Base-by-base conservation (phyloP, 2,888 invertebrate species). In the Neuroscelio doddi region DNA sequence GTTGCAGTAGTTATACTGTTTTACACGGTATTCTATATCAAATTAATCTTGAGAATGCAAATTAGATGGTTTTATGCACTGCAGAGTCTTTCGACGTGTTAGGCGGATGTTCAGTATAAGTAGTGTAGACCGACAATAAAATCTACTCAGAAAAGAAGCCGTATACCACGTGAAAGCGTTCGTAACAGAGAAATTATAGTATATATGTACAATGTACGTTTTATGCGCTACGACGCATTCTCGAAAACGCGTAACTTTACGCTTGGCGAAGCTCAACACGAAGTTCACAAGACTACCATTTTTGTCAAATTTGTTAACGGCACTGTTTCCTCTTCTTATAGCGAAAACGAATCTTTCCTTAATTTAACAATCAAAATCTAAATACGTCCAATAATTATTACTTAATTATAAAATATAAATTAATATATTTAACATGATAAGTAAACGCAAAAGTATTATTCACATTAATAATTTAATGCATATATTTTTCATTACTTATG, bases 221-320 rank as follows among this genome's bases (percentile, higher is more conserved):
- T 8, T 51, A 59, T 14, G 51, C 29, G 41, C 34, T 21, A 34
- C 38, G 51, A 51, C 51, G 27, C 52, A 52, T 52, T 39, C 46
- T 59, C 46, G 38, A 53, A 51, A 58, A 58, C 38, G 57, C 34
- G 47, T 62, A 55, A 55, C 55, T 62, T 55, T 49, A 62, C 44
- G 62, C 62, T 61, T 38, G 29, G 30, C 38, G 47, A 42, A 61
- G 53, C 61, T 44, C 36, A 36, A 53, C 61, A 53, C 53, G 29
- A 59, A 41, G 52, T 59, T 59, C 36, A 51, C 51, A 47, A 46
- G 59, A 26, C 38, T 50, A 59, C 58, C 46, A 61, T 50, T 44
- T 44, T 50, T 30, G 45, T 38, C 36, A 45, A 58, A 58, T 58
- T 36, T 39, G 49, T 44, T 17, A 36, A 15, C 29, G 44, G 26